A percentile compares a stretch with the other conserved stretches of the same genome.
phyloP scores from a whole-genome alignment of 2,113 vertebrate species.

The Hucho hucho region DNA sequence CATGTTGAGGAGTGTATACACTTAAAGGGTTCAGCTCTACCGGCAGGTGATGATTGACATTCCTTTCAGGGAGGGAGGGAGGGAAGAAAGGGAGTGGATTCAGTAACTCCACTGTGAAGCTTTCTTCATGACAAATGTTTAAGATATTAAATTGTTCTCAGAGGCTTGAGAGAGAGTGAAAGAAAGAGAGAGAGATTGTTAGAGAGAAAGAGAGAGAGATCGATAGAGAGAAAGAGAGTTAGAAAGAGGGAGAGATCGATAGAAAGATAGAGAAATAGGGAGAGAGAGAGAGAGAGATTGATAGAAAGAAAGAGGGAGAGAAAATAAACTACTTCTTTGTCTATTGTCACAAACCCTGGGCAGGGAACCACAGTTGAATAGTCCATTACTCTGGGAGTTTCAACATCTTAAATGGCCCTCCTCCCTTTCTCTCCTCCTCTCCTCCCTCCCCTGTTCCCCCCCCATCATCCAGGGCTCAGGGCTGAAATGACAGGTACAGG shows the following conservation, averaged over 20 bases:
- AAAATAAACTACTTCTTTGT: constrained; percentile 9
- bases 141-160: no score
- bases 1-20: constrained; percentile 55
- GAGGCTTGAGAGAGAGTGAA: no score
- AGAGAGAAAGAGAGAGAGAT: constrained; percentile 9
- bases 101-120: no score
- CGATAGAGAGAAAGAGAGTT: constrained; percentile 26
- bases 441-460: background rate
- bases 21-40: constrained; percentile 54
- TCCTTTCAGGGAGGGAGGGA: constrained; percentile 19
- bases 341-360: constrained; percentile 47
- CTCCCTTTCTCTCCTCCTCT: constrained; percentile 13
- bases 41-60: constrained; percentile 66
- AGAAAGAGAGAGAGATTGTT: background rate
- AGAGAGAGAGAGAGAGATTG: no score
- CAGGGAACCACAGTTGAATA: constrained; percentile 35
- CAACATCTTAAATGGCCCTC: constrained; percentile 42
- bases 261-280: no score
- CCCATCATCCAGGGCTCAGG: constrained; percentile 7
- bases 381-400: constrained; percentile 29
- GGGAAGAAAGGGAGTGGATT: constrained; percentile 13
- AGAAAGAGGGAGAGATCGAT: background rate
- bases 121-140: no score
- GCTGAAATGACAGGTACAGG: constrained; percentile 55
- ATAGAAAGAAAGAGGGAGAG: no score